These are phyloP conservation scores for Esox niger DNA, from an alignment of 2,113 vertebrate genomes.

Conservation along the genomic window DNA sequence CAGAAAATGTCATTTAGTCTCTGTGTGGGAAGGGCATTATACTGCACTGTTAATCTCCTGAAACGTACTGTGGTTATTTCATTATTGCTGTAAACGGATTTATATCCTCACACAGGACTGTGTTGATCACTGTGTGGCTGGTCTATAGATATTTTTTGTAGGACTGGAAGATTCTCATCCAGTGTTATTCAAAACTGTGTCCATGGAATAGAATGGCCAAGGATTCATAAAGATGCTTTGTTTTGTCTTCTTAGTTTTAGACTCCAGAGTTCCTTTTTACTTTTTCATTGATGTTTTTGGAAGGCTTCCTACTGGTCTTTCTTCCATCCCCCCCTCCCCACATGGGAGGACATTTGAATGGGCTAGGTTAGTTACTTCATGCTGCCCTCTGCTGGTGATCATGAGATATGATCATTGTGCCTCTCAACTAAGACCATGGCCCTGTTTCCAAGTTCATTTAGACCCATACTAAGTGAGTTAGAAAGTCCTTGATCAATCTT, in stretches of 20 bases:
- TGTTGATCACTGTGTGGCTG: neutral
- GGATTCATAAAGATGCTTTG: too few species aligned
- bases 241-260: neutral
- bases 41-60: neutral
- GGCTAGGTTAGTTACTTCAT: slow-evolving; percentile 22
- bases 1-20: neutral
- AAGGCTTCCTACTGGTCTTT: too few species aligned
- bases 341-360: too few species aligned
- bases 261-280: too few species aligned
- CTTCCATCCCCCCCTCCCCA: too few species aligned
- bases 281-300: too few species aligned
- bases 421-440: neutral
- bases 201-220: too few species aligned
- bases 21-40: neutral
- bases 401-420: neutral
- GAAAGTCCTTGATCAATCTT: neutral
- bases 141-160: neutral
- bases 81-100: neutral
- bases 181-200: too few species aligned
- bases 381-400: slow-evolving; percentile 58
- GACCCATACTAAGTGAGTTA: neutral
- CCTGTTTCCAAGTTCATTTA: neutral
- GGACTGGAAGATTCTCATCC: too few species aligned
- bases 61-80: neutral
- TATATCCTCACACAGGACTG: neutral